Conservation (phyloP, 2,113 vertebrate genomes). For the Oryzias javanicus region DNA sequence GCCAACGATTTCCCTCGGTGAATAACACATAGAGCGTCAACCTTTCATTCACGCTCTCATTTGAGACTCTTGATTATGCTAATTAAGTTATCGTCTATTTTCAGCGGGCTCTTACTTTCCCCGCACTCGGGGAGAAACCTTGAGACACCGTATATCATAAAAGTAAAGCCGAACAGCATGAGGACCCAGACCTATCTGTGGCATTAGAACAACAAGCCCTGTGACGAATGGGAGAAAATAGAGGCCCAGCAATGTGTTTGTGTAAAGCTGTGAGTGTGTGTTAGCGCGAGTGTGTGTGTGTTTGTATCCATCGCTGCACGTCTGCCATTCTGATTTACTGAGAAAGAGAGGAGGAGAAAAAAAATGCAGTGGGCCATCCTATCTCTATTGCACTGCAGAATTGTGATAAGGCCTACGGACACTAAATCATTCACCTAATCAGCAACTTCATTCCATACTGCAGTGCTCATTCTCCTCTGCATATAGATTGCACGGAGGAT, state of each 20-base stretch:
- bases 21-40: too few species aligned
- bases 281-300: conserved; percentile 13
- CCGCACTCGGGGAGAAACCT: conserved; percentile 32
- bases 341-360: conserved; percentile 21
- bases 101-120: not conserved
- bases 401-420: conserved; percentile 55
- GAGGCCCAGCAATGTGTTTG: conserved; percentile 40
- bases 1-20: too few species aligned
- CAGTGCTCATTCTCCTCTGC: conserved; percentile 49
- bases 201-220: conserved; percentile 70
- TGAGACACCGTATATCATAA: conserved; percentile 29
- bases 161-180: conserved; percentile 31
- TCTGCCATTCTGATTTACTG: conserved; percentile 58
- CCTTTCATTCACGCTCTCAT: too few species aligned
- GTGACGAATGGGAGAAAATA: conserved; percentile 75
- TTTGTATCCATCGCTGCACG: conserved; percentile 14
- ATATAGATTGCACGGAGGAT: conserved; percentile 51
- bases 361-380: conserved; percentile 43
- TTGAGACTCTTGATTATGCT: conserved; percentile 2
- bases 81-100: conserved; percentile 24
- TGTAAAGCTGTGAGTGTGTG: conserved; percentile 19
- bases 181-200: conserved; percentile 56
- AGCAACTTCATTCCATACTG: conserved; percentile 39
- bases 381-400: conserved; percentile 50
- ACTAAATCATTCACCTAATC: conserved; percentile 50